Base-by-base conservation (phyloP, 2,797 vertebrate genomes). In the Lepilemur ruficaudatus region DNA sequence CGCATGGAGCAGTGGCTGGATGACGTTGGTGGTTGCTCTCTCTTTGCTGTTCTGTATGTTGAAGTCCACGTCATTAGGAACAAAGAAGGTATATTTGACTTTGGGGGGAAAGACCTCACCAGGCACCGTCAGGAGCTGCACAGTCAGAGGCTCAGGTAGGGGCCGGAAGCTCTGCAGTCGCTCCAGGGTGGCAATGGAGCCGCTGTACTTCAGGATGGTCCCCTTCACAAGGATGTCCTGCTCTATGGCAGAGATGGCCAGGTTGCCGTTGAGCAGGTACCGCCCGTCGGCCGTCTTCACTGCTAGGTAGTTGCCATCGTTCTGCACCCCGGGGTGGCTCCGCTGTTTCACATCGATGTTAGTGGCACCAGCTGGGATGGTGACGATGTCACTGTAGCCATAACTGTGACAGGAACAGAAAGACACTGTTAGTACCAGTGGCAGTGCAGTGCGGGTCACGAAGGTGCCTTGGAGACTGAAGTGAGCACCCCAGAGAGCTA, bases 291-390 rank as follows among this genome's bases (percentile, higher is more conserved):
- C 98, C 18, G 98, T 98, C 97, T 99, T 99, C 91, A 99, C 93
- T 1, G 99, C 99, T 98, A 99, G 98, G 98, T 99, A 99, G 96
- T 99, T 99, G 4, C 99, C 99, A 0, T 99, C 99, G 0, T 99
- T 99, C 55, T 99, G 99, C 70, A 99, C 97, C 15, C 99, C 99
- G 0, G 98, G 98, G 97, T 99, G 99, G 97, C 99, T 99, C 86
- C 99, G 99, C 95, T 99, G 99, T 32, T 99, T 99, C 96, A 99
- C 97, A 82, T 99, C 99, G 14, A 99, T 99, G 97, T 99, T 99
- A 9, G 99, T 99, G 25, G 99, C 99, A 0, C 99, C 99, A 0
- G 99, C 98, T 0, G 99, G 99, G 98, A 99, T 99, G 61, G 99
- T 99, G 98, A 99, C 99, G 0, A 99, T 99, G 95, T 99, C 99